These are phyloP conservation scores for Drosophila athabasca DNA, from an alignment of 1,140 invertebrate species.

Conservation along the genomic window DNA sequence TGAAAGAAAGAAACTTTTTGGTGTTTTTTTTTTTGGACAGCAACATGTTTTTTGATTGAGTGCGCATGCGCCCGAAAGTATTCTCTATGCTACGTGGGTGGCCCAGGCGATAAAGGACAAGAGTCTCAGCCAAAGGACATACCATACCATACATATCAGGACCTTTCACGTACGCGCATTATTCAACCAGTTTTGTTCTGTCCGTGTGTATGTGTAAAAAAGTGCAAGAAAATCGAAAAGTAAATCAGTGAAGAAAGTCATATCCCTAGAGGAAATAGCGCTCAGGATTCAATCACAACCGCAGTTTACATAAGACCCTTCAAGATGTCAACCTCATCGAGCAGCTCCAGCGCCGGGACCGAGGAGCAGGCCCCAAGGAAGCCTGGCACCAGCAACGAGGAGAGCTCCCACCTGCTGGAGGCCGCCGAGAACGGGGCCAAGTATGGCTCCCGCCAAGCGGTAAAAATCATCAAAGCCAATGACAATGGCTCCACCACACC, in stretches of 20 bases:
- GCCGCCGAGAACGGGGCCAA: conserved; percentile 72
- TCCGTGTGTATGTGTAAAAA: conserved; percentile 5
- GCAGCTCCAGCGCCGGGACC: conserved; percentile 50
- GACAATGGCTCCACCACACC: conserved; percentile 51
- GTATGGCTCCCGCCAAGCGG: conserved; percentile 78
- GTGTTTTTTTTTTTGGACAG: conserved; percentile 50
- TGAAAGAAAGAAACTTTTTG: not conserved
- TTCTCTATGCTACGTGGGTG: conserved; percentile 73
- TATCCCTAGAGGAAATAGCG: conserved; percentile 53
- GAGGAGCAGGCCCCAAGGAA: conserved; percentile 51
- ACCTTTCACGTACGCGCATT: conserved; percentile 32
- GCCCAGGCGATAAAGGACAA: conserved; percentile 63
- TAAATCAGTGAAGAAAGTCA: conserved; percentile 48
- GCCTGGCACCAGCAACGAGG: conserved; percentile 62
- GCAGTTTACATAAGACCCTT: conserved; percentile 51
- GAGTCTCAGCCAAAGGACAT: conserved; percentile 65
- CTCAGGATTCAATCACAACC: conserved; percentile 4
- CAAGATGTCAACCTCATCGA: conserved; percentile 70
- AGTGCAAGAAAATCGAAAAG: conserved; percentile 10
- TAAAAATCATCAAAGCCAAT: conserved; percentile 71
- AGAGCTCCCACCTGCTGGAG: conserved; percentile 81
- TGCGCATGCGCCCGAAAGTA: conserved; percentile 72
- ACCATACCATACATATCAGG: conserved; percentile 23
- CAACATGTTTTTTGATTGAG: conserved; percentile 64
- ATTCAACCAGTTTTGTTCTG: conserved; percentile 49